Evolutionary conservation across 2,888 invertebrate genomes (phyloP), one percentile per base, ranked within the genome.

Genomic region (Oxycera nigricornis): DNA sequence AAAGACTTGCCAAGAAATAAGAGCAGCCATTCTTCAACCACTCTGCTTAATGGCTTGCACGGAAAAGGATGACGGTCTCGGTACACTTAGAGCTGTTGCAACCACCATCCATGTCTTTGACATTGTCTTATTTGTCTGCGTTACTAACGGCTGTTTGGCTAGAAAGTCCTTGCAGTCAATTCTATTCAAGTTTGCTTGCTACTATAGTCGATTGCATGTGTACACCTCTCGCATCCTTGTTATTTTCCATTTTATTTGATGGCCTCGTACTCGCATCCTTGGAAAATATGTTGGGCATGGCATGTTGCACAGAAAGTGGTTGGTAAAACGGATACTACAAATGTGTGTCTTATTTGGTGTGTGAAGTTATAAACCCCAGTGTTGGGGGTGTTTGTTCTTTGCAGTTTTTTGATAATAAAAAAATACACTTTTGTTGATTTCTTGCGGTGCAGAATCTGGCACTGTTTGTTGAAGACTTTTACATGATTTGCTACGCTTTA

Each of bases 31-130:
- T 70, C 70, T 70, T 31, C 55, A 70, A 70, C 70, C 70, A 70
- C 70, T 70, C 70, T 70, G 70, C 22, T 70, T 70, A 70, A 70
- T 70, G 70, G 70, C 70, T 52, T 52, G 70, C 70, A 70, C 55
- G 22, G 55, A 52, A 70, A 68, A 50, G 17, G 35, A 31, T 31
- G 35, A 31, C 9, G 3, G 2, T 24, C 30, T 30, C 28, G 26
- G 59, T 17, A 9, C 31, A 17, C 26, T 59, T 61, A 35, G 35
- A 17, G 61, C 61, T 61, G 17, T 2, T 31, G 17, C 41, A 39
- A 4, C 26, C 30, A 30, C 11, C n/a, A 4, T 2, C 22, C 26
- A n/a, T 41, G 41, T 41, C 30, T 41, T 39, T 39, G 62, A 39
- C 39, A 62, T 62, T 31, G 62, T 39, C 65, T 17, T 41, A 65